phyloP scores from a whole-genome alignment of 2,113 vertebrate species.

The Sitta europaea region DNA sequence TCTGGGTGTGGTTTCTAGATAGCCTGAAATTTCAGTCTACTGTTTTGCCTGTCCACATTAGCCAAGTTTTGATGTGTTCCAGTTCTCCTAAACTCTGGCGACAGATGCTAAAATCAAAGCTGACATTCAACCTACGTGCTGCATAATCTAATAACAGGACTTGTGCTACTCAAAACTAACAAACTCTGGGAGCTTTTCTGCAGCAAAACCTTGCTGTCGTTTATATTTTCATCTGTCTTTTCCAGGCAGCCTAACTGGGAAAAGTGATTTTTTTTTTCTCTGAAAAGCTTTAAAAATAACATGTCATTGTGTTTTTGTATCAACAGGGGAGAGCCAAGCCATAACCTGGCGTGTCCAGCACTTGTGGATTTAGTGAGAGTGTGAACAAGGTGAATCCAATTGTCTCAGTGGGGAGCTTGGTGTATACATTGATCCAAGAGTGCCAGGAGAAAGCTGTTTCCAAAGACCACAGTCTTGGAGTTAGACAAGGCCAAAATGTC shows the following conservation, averaged over 20 bases:
- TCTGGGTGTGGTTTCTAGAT: constrained; percentile 67
- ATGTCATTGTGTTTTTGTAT: background rate
- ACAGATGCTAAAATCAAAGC: constrained; percentile 65
- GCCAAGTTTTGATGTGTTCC: constrained; percentile 65
- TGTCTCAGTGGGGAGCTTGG: background rate
- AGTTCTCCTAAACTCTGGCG: constrained; percentile 40
- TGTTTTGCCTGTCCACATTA: constrained; percentile 54
- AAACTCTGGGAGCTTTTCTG: background rate
- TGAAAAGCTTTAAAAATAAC: background rate
- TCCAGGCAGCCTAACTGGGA: background rate
- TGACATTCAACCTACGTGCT: constrained; percentile 22
- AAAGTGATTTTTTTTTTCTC: background rate
- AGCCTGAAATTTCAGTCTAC: constrained; percentile 67
- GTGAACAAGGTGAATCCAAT: background rate
- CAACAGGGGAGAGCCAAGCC: background rate
- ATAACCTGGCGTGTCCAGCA: background rate
- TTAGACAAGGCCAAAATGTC: background rate
- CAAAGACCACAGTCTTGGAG: background rate
- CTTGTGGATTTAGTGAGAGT: background rate
- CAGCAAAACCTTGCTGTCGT: constrained; percentile 5
- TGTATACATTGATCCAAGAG: background rate
- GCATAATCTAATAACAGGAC: constrained; percentile 57
- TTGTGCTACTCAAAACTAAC: constrained; percentile 21
- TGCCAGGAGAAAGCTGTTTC: background rate
- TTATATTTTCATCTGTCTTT: constrained; percentile 4